Base-by-base conservation (phyloP, 2,113 vertebrate species). In the Oryzias javanicus region DNA sequence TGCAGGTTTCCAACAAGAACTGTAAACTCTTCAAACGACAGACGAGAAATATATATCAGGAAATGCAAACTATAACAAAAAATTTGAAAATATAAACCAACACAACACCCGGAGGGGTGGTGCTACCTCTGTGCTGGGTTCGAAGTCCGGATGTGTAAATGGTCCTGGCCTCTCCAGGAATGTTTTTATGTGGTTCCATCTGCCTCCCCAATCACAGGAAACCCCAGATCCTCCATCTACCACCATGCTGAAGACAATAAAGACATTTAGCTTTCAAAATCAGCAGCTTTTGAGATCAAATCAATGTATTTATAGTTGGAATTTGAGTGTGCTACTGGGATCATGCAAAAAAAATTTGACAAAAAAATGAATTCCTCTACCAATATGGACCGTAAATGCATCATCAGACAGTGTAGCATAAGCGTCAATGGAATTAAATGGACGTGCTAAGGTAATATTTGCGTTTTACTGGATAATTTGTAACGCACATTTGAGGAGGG, bases 141-240 rank as follows among this genome's bases (percentile, higher is more conserved):
- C 94, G 91, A 98, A 98, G 92, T 96, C 95, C 22, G 95, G 95
- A 92, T 97, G 95, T 75, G 92, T 94, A 91, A 97, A 97, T 52
- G 95, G 96, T 89, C 96, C 96, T 57, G 94, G 91, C 90, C 95
- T 93, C 90, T 96, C 95, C 72, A 97, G 92, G 89, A 98, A 97
- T 87, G 94, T 98, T 91, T 90, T 94, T 85, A 97, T 83, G 89
- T 98, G 95, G 90, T 94, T 95, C 95, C 95, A 98, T 88, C 95
- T 92, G 86, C 94, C 96, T 63, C 94, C 94, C 96, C 95, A 98
- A 87, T 95, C 94, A 92, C 88, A 92, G 89, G 82, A 82, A 82
- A 91, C 90, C 90, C 91, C 92, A 91, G 76, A 79, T 88, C 90
- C 92, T 91, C 93, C 94, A 92, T 96, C 95, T 85, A 96, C 94